These are phyloP conservation scores for Carettochelys insculpta DNA, from an alignment of 2,113 vertebrate genomes.

Conservation along the genomic window DNA sequence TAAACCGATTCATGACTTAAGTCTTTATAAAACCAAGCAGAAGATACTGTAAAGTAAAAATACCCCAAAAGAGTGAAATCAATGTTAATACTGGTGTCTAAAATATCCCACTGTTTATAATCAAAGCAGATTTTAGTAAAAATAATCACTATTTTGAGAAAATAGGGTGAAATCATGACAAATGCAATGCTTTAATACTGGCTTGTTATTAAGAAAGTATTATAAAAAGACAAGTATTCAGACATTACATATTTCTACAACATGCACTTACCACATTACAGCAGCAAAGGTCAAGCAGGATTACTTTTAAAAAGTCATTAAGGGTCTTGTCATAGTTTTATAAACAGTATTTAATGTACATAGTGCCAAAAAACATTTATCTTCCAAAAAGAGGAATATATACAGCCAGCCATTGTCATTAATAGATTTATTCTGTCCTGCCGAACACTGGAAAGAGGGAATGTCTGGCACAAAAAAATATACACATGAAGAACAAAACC, in stretches of 20 bases:
- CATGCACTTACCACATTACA: slow-evolving; percentile 33
- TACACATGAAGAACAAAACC: slow-evolving; percentile 70
- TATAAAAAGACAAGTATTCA: not conserved
- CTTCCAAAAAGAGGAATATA: slow-evolving; percentile 56
- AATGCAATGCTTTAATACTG: slow-evolving; percentile 27
- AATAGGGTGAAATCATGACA: not conserved
- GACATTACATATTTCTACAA: slow-evolving; percentile 24
- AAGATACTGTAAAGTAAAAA: not conserved
- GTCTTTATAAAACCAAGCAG: not conserved
- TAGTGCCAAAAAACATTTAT: slow-evolving; percentile 43
- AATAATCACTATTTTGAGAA: not conserved
- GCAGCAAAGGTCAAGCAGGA: slow-evolving; percentile 1
- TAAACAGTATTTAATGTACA: slow-evolving; percentile 75
- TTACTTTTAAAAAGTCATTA: slow-evolving; percentile 57
- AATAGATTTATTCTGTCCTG: slow-evolving; percentile 73
- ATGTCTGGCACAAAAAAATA: slow-evolving; percentile 77
- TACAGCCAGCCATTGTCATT: slow-evolving; percentile 73
- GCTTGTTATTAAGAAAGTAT: slow-evolving; percentile 20
- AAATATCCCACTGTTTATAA: not conserved
- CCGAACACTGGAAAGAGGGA: slow-evolving; percentile 78
- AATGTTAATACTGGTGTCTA: not conserved
- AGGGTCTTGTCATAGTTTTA: slow-evolving; percentile 62
- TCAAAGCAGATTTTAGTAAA: not conserved
- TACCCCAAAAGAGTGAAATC: not conserved
- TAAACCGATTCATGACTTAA: not conserved